Evolutionary conservation across 2,113 vertebrate genomes (phyloP).

Genomic region (Chrysochloris asiatica): DNA sequence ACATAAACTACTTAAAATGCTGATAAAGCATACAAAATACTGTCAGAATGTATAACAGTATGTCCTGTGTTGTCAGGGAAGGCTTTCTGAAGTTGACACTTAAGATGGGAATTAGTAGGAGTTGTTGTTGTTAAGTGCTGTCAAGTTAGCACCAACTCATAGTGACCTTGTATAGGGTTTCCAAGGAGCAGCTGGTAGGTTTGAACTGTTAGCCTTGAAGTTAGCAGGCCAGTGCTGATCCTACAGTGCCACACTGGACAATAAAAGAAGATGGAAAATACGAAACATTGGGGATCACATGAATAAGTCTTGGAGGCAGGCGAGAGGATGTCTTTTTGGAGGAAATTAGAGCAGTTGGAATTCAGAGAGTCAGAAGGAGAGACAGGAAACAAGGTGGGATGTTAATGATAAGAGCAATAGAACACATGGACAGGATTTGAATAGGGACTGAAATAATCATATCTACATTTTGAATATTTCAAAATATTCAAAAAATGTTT

Average conservation of each 20-base stretch:
- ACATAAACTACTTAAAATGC: not conserved
- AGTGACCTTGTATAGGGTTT: too few species aligned
- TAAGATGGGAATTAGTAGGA: too few species aligned
- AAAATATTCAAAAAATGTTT: too few species aligned
- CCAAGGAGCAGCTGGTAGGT: too few species aligned
- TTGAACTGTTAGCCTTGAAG: too few species aligned
- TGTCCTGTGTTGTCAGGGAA: not conserved
- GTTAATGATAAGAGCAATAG: too few species aligned
- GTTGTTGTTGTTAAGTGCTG: too few species aligned
- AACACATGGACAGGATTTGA: not conserved
- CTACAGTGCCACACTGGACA: too few species aligned
- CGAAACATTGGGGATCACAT: not conserved
- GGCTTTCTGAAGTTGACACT: not conserved
- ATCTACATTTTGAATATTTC: not conserved
- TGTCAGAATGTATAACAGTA: not conserved
- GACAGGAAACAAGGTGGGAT: not conserved
- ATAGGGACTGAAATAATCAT: not conserved
- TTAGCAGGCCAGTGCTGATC: too few species aligned
- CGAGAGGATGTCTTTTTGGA: not conserved
- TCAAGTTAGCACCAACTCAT: too few species aligned
- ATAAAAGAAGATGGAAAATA: not conserved
- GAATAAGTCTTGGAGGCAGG: not conserved
- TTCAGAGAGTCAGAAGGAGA: not conserved
- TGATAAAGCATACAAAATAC: not conserved
- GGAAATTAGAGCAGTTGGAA: not conserved